Evolutionary conservation across 2,797 vertebrate species (phyloP).

Genomic region (Echeneis naucrates): DNA sequence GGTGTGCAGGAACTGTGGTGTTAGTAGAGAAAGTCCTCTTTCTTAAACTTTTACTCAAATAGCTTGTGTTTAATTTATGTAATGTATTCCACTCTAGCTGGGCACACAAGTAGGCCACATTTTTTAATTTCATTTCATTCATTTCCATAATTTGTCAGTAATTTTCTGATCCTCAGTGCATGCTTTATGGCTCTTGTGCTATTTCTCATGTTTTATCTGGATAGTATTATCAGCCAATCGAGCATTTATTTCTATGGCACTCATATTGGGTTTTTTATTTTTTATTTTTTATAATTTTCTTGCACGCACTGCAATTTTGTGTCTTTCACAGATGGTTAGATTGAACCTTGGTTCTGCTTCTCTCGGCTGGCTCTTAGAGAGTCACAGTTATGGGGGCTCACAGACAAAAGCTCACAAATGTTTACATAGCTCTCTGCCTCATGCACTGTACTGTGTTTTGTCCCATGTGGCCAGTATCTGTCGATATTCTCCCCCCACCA

Average conservation of each 20-base stretch:
- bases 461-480: slow-evolving; percentile 14
- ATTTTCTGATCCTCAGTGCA: neutral
- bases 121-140: neutral
- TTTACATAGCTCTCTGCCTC: neutral
- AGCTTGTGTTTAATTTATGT: neutral
- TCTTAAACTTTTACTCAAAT: neutral
- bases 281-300: too few relatives aligned
- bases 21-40: neutral
- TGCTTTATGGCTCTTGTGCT: neutral
- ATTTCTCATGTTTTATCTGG: neutral
- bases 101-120: neutral
- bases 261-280: too few relatives aligned
- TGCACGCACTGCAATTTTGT: neutral
- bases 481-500: slow-evolving; percentile 23
- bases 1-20: neutral
- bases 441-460: neutral
- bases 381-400: neutral
- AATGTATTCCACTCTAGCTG: neutral
- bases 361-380: neutral
- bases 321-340: neutral
- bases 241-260: too few relatives aligned
- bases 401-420: neutral
- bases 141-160: neutral
- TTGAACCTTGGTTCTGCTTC: neutral
- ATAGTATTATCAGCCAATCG: too few relatives aligned